phyloP scores from a whole-genome alignment of 1,140 invertebrate species.

The Tetragonula clypearis region DNA sequence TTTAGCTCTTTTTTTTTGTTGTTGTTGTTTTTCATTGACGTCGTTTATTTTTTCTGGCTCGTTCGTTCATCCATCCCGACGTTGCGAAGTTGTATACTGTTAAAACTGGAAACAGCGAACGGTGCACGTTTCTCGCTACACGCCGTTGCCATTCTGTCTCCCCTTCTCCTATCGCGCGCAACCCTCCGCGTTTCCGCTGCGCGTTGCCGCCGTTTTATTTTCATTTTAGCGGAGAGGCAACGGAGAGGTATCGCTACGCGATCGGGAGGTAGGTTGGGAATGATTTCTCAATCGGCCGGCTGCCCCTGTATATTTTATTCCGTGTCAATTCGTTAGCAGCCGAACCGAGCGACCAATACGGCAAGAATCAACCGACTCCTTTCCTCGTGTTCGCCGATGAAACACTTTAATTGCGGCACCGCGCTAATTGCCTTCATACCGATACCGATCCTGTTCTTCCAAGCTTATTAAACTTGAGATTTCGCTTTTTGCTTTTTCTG shows the following conservation, averaged over 20 bases:
- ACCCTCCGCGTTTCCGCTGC: slow-evolving; percentile 47
- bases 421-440: neutral
- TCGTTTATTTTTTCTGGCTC: slow-evolving; percentile 60
- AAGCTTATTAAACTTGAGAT: neutral
- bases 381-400: neutral
- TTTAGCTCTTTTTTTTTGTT: slow-evolving; percentile 49
- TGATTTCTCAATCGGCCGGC: slow-evolving; percentile 69
- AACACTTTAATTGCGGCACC: slow-evolving; percentile 39
- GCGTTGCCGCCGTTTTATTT: slow-evolving; percentile 64
- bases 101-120: slow-evolving; percentile 68
- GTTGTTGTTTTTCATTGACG: slow-evolving; percentile 48
- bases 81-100: slow-evolving; percentile 63
- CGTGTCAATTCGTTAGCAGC: slow-evolving; percentile 69
- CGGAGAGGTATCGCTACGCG: slow-evolving; percentile 50
- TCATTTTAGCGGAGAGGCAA: slow-evolving; percentile 60
- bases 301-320: slow-evolving; percentile 67
- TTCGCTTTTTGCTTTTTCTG: no score
- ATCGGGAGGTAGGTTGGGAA: slow-evolving; percentile 58
- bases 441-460: neutral
- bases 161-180: slow-evolving; percentile 41
- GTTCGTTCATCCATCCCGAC: slow-evolving; percentile 58
- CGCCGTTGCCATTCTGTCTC: slow-evolving; percentile 22
- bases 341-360: slow-evolving; percentile 34
- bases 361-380: slow-evolving; percentile 23
- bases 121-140: slow-evolving; percentile 60